Evolutionary conservation across 2,113 vertebrate species (phyloP).

Genomic region (Eulemur macaco): DNA sequence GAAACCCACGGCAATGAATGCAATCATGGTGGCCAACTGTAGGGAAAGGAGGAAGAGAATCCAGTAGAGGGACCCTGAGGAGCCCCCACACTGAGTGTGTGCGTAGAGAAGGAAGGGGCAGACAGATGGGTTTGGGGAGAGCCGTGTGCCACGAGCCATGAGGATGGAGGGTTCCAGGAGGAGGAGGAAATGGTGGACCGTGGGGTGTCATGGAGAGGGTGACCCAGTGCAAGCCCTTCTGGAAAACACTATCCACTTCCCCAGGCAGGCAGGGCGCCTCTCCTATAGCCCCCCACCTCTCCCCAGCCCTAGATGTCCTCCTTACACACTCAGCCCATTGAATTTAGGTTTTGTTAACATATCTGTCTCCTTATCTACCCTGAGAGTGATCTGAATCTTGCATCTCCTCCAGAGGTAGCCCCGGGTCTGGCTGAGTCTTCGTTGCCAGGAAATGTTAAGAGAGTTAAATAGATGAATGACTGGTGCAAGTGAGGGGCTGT

Average conservation of each 20-base stretch:
- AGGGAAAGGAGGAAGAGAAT: background rate
- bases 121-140: fast-evolving
- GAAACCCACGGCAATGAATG: background rate
- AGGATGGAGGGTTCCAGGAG: background rate
- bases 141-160: background rate
- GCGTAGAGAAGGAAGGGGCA: background rate
- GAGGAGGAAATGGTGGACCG: background rate
- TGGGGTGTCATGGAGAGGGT: background rate
- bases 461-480: background rate
- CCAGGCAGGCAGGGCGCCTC: background rate
- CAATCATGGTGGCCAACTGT: background rate
- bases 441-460: background rate
- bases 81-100: background rate
- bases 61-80: background rate
- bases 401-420: background rate
- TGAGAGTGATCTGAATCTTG: background rate
- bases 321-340: background rate
- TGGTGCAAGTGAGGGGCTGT: background rate
- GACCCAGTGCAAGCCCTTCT: background rate
- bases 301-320: background rate
- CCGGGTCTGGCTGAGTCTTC: background rate
- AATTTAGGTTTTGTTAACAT: background rate
- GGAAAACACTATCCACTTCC: background rate
- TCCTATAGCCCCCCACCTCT: background rate
- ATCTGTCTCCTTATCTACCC: background rate